phyloP scores from a whole-genome alignment of 2,888 invertebrate species.

The Noctua fimbriata region DNA sequence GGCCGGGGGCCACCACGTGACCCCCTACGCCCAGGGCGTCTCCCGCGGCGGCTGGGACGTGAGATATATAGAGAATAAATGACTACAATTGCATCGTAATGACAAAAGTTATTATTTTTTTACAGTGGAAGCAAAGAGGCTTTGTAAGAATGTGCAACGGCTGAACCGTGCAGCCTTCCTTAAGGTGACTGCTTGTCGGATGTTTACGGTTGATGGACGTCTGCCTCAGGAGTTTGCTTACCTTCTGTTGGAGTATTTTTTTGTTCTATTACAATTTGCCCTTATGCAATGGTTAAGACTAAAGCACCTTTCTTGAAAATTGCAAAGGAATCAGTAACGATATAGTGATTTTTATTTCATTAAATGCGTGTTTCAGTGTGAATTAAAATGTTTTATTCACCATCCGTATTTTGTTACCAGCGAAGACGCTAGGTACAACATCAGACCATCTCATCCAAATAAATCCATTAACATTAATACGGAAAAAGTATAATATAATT shows the following conservation, averaged over 20 bases:
- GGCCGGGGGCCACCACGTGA: too few species aligned
- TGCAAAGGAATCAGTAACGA: not conserved
- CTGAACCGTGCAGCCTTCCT: slow-evolving; percentile 8
- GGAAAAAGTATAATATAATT: too few species aligned
- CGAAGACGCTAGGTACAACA: too few species aligned
- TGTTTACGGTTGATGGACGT: slow-evolving; percentile 2
- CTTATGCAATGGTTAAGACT: not conserved
- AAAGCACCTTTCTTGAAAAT: not conserved
- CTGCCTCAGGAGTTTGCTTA: not conserved
- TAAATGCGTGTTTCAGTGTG: not conserved
- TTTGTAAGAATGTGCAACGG: slow-evolving; percentile 15
- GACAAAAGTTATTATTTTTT: not conserved
- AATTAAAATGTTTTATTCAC: not conserved
- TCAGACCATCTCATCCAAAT: too few species aligned
- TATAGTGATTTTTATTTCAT: not conserved
- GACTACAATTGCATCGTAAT: not conserved
- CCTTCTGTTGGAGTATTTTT: not conserved
- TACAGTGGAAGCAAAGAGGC: not conserved
- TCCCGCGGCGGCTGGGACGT: too few species aligned
- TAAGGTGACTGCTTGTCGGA: slow-evolving; percentile 7
- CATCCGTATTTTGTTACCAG: not conserved
- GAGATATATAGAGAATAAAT: too few species aligned
- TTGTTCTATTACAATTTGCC: slow-evolving; percentile 12
- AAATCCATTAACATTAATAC: too few species aligned
- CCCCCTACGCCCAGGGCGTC: too few species aligned